phyloP scores from a whole-genome alignment of 1,140 invertebrate species.

The Venturia canescens region DNA sequence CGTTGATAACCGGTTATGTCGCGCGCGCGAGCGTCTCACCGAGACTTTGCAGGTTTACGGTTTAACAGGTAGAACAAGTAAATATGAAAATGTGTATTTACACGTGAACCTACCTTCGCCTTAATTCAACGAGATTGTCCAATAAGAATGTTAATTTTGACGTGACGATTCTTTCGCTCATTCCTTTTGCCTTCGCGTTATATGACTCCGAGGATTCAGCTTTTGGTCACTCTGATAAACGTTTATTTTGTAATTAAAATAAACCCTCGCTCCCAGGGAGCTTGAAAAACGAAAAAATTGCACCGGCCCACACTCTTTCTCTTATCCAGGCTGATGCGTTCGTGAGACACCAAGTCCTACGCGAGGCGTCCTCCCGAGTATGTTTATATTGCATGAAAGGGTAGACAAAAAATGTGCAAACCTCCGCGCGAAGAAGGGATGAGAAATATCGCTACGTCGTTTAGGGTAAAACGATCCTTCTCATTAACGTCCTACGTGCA shows the following conservation, averaged over 20 bases:
- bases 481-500: constrained; percentile 17
- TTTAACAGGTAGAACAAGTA: constrained; percentile 18
- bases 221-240: not conserved
- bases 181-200: too few species aligned
- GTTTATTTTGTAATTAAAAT: not conserved
- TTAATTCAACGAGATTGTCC: not conserved
- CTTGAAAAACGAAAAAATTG: not conserved
- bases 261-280: too few species aligned
- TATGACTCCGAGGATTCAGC: not conserved
- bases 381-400: not conserved
- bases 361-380: not conserved
- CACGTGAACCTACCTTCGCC: not conserved
- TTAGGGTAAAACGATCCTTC: constrained; percentile 29
- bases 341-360: not conserved
- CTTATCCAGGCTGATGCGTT: too few species aligned
- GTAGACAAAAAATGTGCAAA: not conserved
- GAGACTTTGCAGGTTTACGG: constrained; percentile 10
- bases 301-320: too few species aligned
- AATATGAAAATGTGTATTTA: not conserved
- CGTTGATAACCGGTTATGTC: constrained; percentile 4
- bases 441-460: constrained; percentile 17
- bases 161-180: not conserved
- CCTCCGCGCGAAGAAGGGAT: not conserved
- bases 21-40: not conserved
- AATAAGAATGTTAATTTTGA: not conserved